Percentiles rank a stretch among this genome's conserved stretches.
These are phyloP conservation scores for Antrozous pallidus DNA, from an alignment of 2,797 vertebrate genomes.

Conservation along the genomic window DNA sequence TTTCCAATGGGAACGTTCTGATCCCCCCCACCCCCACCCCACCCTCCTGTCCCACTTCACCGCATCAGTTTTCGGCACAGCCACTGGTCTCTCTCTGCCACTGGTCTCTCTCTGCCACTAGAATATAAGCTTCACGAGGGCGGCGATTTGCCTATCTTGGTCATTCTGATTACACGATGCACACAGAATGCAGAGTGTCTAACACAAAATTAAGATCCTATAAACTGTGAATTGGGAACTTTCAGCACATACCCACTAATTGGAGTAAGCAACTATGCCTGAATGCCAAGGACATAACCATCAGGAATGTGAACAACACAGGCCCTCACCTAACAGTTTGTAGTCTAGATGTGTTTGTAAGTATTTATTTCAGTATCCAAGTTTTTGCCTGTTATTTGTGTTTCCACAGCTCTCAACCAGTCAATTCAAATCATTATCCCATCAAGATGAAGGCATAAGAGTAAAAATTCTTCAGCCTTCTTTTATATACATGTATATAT, in stretches of 20 bases:
- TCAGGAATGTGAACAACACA: background rate
- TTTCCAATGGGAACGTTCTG: background rate
- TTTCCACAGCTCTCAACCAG: constrained; percentile 1
- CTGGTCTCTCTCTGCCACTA: background rate
- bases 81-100: background rate
- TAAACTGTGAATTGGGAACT: background rate
- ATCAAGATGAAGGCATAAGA: constrained; percentile 19
- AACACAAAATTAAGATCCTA: background rate
- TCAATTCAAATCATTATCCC: constrained; percentile 28
- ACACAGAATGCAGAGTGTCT: background rate
- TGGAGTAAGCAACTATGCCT: background rate
- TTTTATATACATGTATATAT: background rate
- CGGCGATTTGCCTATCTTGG: background rate
- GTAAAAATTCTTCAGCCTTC: background rate
- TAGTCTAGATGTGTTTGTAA: background rate
- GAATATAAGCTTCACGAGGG: background rate
- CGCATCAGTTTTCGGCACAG: background rate
- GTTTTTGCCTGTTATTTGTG: background rate
- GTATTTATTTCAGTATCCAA: constrained; percentile 6
- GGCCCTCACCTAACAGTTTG: background rate
- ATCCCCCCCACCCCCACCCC: fast-evolving
- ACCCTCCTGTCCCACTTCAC: background rate
- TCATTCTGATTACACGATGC: background rate
- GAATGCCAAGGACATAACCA: background rate
- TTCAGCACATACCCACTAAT: background rate